A percentile compares a stretch with the other conserved stretches of the same genome.
Evolutionary conservation across 2,113 vertebrate genomes (phyloP).

Genomic region (Xenus cinereus): DNA sequence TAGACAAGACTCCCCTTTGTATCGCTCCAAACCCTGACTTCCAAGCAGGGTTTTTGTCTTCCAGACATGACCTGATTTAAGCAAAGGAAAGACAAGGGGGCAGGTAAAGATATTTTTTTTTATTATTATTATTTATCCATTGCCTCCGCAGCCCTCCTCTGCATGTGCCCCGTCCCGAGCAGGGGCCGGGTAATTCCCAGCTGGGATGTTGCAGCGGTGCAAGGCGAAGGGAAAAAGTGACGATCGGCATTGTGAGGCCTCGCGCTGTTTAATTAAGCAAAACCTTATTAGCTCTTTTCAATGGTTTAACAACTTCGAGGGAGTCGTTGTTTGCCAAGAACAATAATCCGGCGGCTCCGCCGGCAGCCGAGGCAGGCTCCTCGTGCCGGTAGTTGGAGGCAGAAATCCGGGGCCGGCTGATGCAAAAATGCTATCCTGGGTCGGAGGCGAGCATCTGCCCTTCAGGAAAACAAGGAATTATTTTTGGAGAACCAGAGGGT

Average conservation of each 20-base stretch:
- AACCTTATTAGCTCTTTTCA: background rate
- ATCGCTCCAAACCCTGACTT: background rate
- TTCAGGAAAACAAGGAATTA: background rate
- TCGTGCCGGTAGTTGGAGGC: background rate
- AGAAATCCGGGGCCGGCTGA: background rate
- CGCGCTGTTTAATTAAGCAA: background rate
- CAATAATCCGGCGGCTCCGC: background rate
- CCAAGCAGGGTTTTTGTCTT: constrained; percentile 7
- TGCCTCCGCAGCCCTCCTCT: background rate
- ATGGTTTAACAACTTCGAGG: background rate
- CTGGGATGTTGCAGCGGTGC: background rate
- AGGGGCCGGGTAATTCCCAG: background rate
- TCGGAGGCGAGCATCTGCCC: background rate
- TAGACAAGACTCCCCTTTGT: constrained; percentile 46
- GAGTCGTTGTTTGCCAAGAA: background rate
- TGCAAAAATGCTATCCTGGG: background rate
- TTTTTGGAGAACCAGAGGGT: background rate
- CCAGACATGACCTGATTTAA: background rate
- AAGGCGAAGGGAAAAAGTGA: background rate
- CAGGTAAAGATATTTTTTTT: background rate
- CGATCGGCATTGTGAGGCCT: background rate
- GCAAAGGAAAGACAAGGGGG: background rate
- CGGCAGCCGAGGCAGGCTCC: background rate
- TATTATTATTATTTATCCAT: background rate
- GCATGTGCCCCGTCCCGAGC: rapidly evolving